Evolutionary conservation across 2,113 vertebrate species (phyloP), one percentile per base, ranked within the genome.

Genomic region (Thalassoma bifasciatum): DNA sequence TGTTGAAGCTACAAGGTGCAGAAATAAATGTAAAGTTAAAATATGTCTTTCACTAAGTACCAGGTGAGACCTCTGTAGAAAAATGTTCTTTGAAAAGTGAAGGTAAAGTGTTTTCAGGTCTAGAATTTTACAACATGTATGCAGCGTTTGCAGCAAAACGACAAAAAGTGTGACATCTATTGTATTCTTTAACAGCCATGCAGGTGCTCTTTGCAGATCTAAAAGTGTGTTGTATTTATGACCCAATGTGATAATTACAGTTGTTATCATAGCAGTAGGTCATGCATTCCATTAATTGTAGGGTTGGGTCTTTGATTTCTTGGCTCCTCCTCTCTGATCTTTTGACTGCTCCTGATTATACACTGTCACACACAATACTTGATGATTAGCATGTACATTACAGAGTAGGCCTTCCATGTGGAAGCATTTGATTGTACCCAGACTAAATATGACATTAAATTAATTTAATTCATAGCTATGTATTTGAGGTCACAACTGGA

Each of bases 291-390:
- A 56, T 24, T 57, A 64, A 80, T 58, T 52, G n/a, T 34, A 40
- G 13, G 42, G 44, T 46, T 69, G n/a, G 0, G 0, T 57, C 0
- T 46, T 26, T 75, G 0, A 58, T 54, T n/a, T 63, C 42, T 46
- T 16, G 42, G 42, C 42, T 46, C 52, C 38, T 74, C 24, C 17
- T 58, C 40, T 76, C 59, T 86, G 54, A 73, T 50, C 59, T n/a
- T 30, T 19, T 66, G 49, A 68, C 26, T 30, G 6, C 22, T 57
- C 9, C 10, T 65, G 47, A 82, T 73, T 52, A 42, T 50, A 63
- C 8, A 64, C 12, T 7, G 34, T 7, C n/a, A 23, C 14, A 26
- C 30, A 46, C 4, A 46, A 47, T 52, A 73, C 24, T 19, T 17
- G n/a, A 24, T 74, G 14, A 23, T 54, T 51, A 62, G 56, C 58